Conservation (phyloP, 2,797 vertebrate species). For the Rallus crepitans region DNA sequence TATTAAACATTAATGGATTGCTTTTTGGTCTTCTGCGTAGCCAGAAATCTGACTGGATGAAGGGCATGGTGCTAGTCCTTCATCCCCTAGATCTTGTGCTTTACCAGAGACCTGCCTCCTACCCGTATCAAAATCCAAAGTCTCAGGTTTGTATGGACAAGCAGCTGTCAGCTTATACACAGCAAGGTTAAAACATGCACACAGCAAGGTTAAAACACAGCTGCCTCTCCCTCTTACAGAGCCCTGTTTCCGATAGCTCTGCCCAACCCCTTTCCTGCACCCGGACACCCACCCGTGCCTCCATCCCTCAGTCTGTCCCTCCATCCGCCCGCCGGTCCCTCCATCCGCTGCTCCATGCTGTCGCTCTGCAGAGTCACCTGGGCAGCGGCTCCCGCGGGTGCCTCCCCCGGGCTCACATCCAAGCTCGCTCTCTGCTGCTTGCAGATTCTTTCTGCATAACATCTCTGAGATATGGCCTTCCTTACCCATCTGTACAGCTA, state of each 20-base stretch:
- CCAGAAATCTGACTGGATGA: neutral
- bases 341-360: neutral
- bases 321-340: neutral
- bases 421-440: conserved; percentile 54
- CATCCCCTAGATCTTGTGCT: neutral
- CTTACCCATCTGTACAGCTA: conserved; percentile 76
- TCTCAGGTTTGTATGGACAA: neutral
- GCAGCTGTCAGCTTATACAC: neutral
- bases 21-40: neutral
- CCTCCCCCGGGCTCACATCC: conserved; percentile 62
- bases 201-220: neutral
- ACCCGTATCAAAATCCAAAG: neutral
- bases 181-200: neutral
- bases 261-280: neutral
- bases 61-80: neutral
- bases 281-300: neutral
- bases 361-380: conserved; percentile 23
- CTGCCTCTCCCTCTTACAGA: neutral
- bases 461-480: conserved; percentile 73
- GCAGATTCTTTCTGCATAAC: conserved; percentile 70
- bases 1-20: neutral
- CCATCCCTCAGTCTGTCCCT: neutral
- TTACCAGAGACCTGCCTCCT: neutral
- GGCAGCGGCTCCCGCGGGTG: conserved; percentile 55
- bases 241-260: neutral